phyloP scores from a whole-genome alignment of 1,140 invertebrate genomes.

The Cotesia chilonis region DNA sequence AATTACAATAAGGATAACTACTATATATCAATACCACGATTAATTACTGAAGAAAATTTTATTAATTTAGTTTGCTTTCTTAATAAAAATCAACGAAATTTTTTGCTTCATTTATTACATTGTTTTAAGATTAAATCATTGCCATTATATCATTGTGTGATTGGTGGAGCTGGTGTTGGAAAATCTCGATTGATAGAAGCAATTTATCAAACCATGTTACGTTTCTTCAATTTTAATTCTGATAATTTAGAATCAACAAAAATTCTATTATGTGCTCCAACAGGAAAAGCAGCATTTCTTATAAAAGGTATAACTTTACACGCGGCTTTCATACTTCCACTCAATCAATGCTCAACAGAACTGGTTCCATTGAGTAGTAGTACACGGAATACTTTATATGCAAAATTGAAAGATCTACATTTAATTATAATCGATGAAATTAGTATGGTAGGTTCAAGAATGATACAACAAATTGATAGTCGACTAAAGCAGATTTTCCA shows the following conservation, averaged over 20 bases:
- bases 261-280: too few relatives aligned
- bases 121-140: constrained; percentile 37
- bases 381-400: constrained; percentile 33
- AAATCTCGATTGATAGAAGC: constrained; percentile 41
- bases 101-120: constrained; percentile 41
- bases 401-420: constrained; percentile 43
- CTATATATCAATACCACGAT: not conserved
- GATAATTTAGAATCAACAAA: too few relatives aligned
- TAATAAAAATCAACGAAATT: constrained; percentile 30
- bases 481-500: constrained; percentile 50
- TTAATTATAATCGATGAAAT: constrained; percentile 57
- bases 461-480: constrained; percentile 44
- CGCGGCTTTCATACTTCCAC: constrained; percentile 46
- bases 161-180: constrained; percentile 41
- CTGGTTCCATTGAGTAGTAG: constrained; percentile 11
- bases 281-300: too few relatives aligned
- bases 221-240: too few relatives aligned
- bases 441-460: constrained; percentile 47
- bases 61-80: constrained; percentile 14
- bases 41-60: constrained; percentile 16
- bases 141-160: constrained; percentile 39
- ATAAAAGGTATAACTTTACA: too few relatives aligned
- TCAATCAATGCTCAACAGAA: constrained; percentile 34
- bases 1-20: too few relatives aligned
- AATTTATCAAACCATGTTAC: constrained; percentile 44